Percentiles rank a stretch among this genome's conserved stretches.
Conservation (phyloP, 2,113 vertebrate genomes). For the Puntigrus tetrazona region DNA sequence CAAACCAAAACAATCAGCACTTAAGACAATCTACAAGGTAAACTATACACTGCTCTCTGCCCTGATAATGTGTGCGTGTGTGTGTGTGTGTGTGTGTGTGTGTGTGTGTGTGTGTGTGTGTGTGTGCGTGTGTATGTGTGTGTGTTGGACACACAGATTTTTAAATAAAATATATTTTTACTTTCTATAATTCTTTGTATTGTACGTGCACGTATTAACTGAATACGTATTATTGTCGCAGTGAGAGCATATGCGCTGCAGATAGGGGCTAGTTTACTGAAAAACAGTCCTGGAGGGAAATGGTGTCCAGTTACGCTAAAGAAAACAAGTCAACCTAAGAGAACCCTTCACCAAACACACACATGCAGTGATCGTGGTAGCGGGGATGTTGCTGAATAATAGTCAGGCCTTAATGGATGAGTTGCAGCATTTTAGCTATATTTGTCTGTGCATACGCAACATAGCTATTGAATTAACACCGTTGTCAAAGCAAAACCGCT, state of each 20-base stretch:
- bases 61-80: background rate
- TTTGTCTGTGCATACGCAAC: background rate
- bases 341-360: conserved; percentile 24
- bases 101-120: background rate
- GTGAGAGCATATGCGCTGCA: conserved; percentile 45
- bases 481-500: conserved; percentile 15
- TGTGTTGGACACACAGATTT: too few species aligned
- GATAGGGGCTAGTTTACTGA: conserved; percentile 32
- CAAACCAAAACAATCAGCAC: conserved; percentile 51
- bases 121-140: background rate
- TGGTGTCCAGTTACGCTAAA: conserved; percentile 57
- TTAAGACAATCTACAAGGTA: conserved; percentile 49
- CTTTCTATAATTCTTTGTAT: background rate
- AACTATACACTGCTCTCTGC: conserved; percentile 37
- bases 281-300: conserved; percentile 48
- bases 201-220: background rate
- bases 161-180: background rate
- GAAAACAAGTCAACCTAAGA: conserved; percentile 38
- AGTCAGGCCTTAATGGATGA: conserved; percentile 13
- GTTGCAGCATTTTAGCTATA: conserved; percentile 7
- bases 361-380: background rate
- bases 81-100: background rate
- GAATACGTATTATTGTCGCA: background rate
- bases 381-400: conserved; percentile 14
- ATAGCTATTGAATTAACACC: background rate